phyloP scores from a whole-genome alignment of 1,140 invertebrate genomes.

The Apis florea region DNA sequence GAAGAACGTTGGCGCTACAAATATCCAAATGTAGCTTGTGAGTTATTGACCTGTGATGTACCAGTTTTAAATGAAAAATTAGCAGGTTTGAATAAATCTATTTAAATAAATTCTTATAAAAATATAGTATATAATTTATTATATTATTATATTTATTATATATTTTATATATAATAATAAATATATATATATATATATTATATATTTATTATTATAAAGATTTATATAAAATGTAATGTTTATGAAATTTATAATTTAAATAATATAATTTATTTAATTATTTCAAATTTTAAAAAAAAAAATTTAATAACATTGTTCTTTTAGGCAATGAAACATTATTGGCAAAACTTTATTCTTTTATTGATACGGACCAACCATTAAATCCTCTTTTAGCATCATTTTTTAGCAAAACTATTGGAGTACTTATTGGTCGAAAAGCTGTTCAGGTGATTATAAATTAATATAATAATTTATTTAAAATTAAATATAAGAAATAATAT shows the following conservation, averaged over 20 bases:
- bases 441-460: constrained; percentile 83
- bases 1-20: constrained; percentile 91
- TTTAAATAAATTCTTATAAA: background rate
- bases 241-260: background rate
- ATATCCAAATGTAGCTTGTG: constrained; percentile 95
- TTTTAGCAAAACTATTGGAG: constrained; percentile 96
- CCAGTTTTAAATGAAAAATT: constrained; percentile 92
- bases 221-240: background rate
- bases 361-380: constrained; percentile 91
- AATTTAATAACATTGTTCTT: constrained; percentile 37
- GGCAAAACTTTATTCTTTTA: constrained; percentile 92
- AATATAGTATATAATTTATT: background rate
- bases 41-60: constrained; percentile 95
- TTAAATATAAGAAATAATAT: constrained; percentile 10
- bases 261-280: background rate
- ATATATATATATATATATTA: no score
- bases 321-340: constrained; percentile 87
- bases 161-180: background rate
- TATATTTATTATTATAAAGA: no score
- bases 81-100: constrained; percentile 78
- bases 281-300: background rate
- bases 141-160: no score
- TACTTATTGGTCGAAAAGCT: constrained; percentile 90
- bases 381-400: constrained; percentile 97
- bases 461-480: constrained; percentile 15